Conservation (phyloP, 2,888 invertebrate genomes). For the Melinopterus prodromus region DNA sequence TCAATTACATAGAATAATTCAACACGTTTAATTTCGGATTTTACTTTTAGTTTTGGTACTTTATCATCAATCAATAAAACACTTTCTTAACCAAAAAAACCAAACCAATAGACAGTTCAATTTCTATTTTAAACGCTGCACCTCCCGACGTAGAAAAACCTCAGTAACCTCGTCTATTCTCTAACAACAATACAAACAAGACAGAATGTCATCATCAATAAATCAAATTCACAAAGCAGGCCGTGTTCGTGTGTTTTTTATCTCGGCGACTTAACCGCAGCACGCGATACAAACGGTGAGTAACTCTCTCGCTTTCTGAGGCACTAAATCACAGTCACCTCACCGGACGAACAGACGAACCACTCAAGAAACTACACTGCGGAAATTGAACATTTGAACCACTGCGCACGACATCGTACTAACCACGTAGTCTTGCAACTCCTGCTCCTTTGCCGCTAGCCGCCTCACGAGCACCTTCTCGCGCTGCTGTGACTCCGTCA, state of each 20-base stretch:
- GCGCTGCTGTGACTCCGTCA: conserved; percentile 85
- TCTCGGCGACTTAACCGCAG: too few relatives aligned
- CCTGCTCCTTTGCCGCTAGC: conserved; percentile 95
- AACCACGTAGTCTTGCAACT: conserved; percentile 95
- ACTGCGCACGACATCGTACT: conserved; percentile 59
- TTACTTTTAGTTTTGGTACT: too few relatives aligned
- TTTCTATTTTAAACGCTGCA: neutral
- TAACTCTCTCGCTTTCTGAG: neutral
- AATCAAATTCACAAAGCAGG: neutral
- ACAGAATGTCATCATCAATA: neutral
- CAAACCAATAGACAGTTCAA: neutral
- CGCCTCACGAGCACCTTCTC: conserved; percentile 93
- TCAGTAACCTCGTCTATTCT: neutral
- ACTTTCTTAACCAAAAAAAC: neutral
- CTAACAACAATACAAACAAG: neutral
- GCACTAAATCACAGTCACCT: neutral
- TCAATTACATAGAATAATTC: too few relatives aligned
- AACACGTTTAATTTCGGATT: too few relatives aligned
- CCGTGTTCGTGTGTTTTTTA: neutral
- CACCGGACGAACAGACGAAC: neutral
- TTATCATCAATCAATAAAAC: too few relatives aligned
- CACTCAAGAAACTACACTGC: neutral
- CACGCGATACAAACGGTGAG: too few relatives aligned
- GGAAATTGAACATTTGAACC: conserved; percentile 57
- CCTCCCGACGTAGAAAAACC: neutral